phyloP scores from a whole-genome alignment of 2,888 invertebrate genomes.

The Subacronicta megacephala region DNA sequence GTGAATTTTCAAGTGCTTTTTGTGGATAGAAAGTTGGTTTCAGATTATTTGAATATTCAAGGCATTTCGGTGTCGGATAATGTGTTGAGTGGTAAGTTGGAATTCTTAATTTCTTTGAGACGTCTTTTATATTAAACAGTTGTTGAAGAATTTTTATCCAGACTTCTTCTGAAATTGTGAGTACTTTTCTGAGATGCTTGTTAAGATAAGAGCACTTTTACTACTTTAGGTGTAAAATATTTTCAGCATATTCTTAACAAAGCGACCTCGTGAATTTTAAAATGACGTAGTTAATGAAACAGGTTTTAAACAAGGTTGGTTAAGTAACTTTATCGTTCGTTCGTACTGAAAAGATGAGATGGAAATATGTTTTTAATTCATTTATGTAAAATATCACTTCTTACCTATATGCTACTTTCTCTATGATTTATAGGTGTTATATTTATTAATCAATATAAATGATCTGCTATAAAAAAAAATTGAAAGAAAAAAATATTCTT shows the following conservation, averaged over 20 bases:
- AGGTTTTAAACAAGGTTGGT: background rate
- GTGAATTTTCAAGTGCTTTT: constrained; percentile 45
- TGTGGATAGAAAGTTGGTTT: constrained; percentile 52
- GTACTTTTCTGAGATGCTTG: constrained; percentile 10
- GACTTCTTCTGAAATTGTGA: constrained; percentile 15
- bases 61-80: constrained; percentile 41
- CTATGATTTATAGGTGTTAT: too few relatives aligned
- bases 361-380: too few relatives aligned
- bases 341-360: too few relatives aligned
- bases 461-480: too few relatives aligned
- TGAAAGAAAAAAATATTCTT: too few relatives aligned
- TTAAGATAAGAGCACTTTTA: background rate
- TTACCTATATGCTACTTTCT: too few relatives aligned
- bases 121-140: constrained; percentile 23
- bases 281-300: background rate
- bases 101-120: constrained; percentile 31
- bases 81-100: constrained; percentile 55
- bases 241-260: background rate
- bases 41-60: constrained; percentile 42
- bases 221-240: constrained; percentile 4
- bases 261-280: background rate
- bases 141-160: constrained; percentile 1
- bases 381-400: too few relatives aligned
- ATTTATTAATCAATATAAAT: too few relatives aligned
- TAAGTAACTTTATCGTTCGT: too few relatives aligned